Conservation (phyloP, 1,140 invertebrate genomes). For the Brachionus paranguensis region DNA sequence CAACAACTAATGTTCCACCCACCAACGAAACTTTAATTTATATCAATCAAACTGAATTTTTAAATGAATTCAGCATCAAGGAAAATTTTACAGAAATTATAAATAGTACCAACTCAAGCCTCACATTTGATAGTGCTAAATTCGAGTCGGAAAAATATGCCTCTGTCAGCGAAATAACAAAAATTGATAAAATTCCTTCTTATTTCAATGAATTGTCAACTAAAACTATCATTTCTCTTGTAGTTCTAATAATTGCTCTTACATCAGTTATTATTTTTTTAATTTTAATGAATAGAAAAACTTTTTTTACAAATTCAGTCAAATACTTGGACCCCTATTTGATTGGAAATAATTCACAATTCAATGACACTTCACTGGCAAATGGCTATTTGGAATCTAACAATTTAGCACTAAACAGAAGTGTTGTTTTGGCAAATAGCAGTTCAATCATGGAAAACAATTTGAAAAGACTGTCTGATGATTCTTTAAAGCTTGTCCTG, state of each 20-base stretch:
- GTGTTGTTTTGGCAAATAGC: background rate
- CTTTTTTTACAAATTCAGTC: background rate
- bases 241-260: background rate
- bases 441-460: background rate
- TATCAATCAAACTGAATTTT: background rate
- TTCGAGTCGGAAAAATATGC: background rate
- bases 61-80: background rate
- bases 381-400: conserved; percentile 26
- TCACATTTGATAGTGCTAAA: background rate
- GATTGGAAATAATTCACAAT: background rate
- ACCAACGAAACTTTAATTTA: background rate
- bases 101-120: background rate
- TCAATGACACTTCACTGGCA: background rate
- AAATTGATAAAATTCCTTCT: background rate
- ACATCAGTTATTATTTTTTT: background rate
- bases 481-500: conserved; percentile 6
- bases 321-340: background rate
- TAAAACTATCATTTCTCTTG: background rate
- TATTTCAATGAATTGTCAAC: background rate
- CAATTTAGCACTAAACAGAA: background rate
- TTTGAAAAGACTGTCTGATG: background rate
- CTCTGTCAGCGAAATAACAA: background rate
- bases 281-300: background rate
- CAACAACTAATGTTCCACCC: background rate
- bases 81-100: background rate